These are phyloP conservation scores for Dufourea novaeangliae DNA, from an alignment of 1,140 invertebrate genomes.

Conservation along the genomic window DNA sequence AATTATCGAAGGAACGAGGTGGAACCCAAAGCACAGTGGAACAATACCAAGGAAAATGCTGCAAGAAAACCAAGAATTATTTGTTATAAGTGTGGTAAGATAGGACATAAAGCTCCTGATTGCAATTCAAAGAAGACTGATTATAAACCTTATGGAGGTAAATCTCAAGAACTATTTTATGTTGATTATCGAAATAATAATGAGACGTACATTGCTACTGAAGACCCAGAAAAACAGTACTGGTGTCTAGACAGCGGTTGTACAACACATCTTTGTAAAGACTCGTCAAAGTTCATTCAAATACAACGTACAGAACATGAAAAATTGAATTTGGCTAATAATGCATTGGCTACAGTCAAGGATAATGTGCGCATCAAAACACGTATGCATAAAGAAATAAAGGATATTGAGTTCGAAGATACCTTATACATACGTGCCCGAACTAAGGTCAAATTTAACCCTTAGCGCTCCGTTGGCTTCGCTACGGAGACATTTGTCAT, in stretches of 20 bases:
- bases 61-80: not conserved
- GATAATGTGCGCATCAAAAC: constrained; percentile 18
- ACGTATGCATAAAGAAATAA: not conserved
- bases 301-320: not conserved
- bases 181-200: not conserved
- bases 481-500: too few species aligned
- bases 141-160: not conserved
- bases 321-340: constrained; percentile 11
- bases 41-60: not conserved
- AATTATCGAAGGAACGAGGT: not conserved
- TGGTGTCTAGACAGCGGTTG: constrained; percentile 12
- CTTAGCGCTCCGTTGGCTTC: too few species aligned
- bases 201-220: not conserved
- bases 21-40: not conserved
- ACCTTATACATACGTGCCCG: constrained; percentile 40
- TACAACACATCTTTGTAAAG: constrained; percentile 11
- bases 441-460: constrained; percentile 45
- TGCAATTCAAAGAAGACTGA: not conserved
- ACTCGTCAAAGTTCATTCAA: not conserved
- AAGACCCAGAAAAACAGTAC: not conserved
- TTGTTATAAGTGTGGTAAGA: not conserved
- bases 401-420: constrained; percentile 28
- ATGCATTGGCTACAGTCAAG: constrained; percentile 8
- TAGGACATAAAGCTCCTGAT: not conserved
- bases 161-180: constrained; percentile 1